Percentiles rank a stretch among this genome's conserved stretches.
Evolutionary conservation across 1,140 invertebrate species (phyloP).

Genomic region (Stegodyphus dumicola): DNA sequence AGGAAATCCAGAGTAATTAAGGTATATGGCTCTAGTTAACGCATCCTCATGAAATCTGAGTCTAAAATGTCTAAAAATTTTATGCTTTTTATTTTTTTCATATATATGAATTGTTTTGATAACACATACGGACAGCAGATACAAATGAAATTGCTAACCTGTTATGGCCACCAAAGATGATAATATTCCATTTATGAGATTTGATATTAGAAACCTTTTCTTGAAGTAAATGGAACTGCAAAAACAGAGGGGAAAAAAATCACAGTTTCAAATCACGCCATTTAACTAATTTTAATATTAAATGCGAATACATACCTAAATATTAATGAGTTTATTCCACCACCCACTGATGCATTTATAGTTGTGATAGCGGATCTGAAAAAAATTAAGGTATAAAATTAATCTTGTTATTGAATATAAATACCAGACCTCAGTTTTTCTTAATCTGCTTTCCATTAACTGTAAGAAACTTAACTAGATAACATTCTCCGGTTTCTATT

Average conservation of each 20-base stretch:
- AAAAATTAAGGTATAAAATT: neutral
- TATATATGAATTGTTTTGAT: too few relatives aligned
- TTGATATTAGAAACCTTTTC: conserved; percentile 81
- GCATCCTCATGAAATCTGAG: too few relatives aligned
- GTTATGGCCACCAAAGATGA: conserved; percentile 89
- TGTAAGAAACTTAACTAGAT: too few relatives aligned
- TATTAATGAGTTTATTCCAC: conserved; percentile 49
- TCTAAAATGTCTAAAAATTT: too few relatives aligned
- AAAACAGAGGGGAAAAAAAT: conserved; percentile 13
- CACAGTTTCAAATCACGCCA: neutral
- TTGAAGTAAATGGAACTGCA: conserved; percentile 67
- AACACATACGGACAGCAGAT: neutral
- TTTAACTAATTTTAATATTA: neutral
- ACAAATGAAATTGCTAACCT: conserved; percentile 70
- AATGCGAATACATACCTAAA: conserved; percentile 61
- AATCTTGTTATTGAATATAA: neutral
- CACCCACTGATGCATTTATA: conserved; percentile 64
- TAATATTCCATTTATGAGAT: conserved; percentile 89
- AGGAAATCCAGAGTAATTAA: too few relatives aligned
- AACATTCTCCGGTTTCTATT: too few relatives aligned
- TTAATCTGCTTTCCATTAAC: too few relatives aligned
- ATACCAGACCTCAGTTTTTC: too few relatives aligned
- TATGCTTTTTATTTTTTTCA: too few relatives aligned
- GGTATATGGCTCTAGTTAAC: too few relatives aligned
- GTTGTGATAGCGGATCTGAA: conserved; percentile 63